Conservation (phyloP, 2,113 vertebrate genomes). For the Mionectes macconnelli region DNA sequence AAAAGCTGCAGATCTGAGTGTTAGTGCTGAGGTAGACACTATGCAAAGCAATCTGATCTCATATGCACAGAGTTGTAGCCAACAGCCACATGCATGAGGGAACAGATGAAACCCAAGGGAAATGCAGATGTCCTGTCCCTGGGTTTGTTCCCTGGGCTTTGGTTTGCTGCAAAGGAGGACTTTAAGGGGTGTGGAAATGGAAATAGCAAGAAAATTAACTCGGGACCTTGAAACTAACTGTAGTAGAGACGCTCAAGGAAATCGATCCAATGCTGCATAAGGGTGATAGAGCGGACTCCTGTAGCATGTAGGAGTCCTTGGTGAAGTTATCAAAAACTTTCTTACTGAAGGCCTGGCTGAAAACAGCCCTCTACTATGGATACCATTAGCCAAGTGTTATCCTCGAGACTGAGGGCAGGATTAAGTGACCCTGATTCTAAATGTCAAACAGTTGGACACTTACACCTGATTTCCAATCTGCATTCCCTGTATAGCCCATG, state of each 20-base stretch:
- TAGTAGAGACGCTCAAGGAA: not conserved
- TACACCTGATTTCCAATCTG: not conserved
- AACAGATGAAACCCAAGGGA: slow-evolving; percentile 61
- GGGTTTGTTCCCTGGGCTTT: slow-evolving; percentile 13
- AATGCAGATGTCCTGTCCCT: slow-evolving; percentile 45
- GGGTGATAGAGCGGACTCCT: not conserved
- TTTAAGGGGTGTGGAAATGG: not conserved
- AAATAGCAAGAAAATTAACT: slow-evolving; percentile 38
- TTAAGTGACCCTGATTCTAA: not conserved
- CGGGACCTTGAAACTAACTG: slow-evolving; percentile 28
- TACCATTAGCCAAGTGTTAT: not conserved
- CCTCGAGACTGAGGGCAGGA: not conserved
- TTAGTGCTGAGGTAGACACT: slow-evolving; percentile 49
- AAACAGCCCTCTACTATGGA: not conserved
- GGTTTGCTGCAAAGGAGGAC: not conserved
- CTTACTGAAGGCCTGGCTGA: not conserved
- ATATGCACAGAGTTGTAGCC: slow-evolving; percentile 49
- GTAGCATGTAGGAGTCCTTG: slow-evolving; percentile 6
- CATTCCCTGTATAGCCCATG: rapidly evolving
- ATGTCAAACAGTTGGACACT: not conserved
- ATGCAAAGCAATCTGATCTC: slow-evolving; percentile 56
- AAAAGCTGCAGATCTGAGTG: not conserved
- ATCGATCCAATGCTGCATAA: not conserved
- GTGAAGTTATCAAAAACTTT: slow-evolving; percentile 3
- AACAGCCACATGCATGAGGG: slow-evolving; percentile 62